Evolutionary conservation across 2,797 vertebrate genomes (phyloP), one percentile per base, ranked within the genome.

Genomic region (Mastacembelus armatus): DNA sequence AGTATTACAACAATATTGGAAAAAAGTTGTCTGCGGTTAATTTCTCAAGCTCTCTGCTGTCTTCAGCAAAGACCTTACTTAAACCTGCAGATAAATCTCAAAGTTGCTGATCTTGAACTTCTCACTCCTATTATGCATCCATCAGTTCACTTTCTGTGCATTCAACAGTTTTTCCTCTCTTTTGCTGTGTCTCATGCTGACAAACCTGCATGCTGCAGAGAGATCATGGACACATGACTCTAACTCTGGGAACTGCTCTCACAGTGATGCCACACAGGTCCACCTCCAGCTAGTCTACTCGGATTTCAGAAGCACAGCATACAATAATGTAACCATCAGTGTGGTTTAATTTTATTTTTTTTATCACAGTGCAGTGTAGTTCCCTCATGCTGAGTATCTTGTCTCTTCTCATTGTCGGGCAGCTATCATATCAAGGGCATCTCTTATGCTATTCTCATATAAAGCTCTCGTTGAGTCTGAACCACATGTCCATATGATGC

Each of bases 391-490:
- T 44, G 77, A 39, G 43, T 5, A 26, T 71, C 45, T 26, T 16
- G 29, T 59, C 65, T 81, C 35, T 24, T 49, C 45, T 60, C 26
- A 40, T 64, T 48, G 48, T 66, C 2, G 3, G 50, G n/a, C 55
- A 19, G 27, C 70, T 42, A 43, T 74, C 50, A 69, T 73, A 43
- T 60, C 36, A 19, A 60, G 30, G 16, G 43, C 32, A 30, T 70
- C 58, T 52, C 51, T 33, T 51, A 39, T 74, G 2, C 56, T 4
- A 38, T 47, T 36, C 24, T 66, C 12, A 27, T 35, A 15, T 19
- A 74, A 27, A 26, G 35, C 32, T 67, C 62, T 66, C 10, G 14
- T 36, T 40, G 33, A 44, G 44, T 22, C 56, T 35, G 24, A 30
- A 21, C 33, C 39, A 29, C 30, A 40, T 45, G 33, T 26, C 32